Conservation (phyloP, 2,113 vertebrate genomes). For the Hemiscyllium ocellatum region DNA sequence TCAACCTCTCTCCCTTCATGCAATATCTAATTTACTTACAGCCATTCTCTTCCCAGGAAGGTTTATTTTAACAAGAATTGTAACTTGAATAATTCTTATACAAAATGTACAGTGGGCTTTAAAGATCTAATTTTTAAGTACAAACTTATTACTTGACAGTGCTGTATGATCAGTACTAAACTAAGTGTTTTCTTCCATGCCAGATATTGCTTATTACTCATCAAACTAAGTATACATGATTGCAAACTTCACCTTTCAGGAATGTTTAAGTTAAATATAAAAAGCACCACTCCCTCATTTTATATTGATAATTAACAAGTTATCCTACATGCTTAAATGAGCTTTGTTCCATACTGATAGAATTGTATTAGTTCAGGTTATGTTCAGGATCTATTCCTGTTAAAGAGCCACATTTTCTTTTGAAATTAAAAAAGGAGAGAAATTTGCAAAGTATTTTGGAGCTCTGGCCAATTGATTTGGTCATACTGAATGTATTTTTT, state of each 20-base stretch:
- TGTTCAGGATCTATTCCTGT: not conserved
- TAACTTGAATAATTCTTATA: not conserved
- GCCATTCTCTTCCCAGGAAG: not conserved
- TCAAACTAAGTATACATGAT: not conserved
- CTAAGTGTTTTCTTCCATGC: not conserved
- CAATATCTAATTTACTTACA: not conserved
- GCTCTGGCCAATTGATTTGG: not conserved
- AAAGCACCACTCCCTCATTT: not conserved
- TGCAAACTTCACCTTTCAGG: not conserved
- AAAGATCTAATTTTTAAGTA: not conserved
- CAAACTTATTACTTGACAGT: not conserved
- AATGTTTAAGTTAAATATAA: not conserved
- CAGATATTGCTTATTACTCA: not conserved
- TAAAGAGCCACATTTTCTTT: not conserved
- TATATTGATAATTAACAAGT: not conserved
- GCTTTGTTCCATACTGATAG: not conserved
- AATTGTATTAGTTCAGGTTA: not conserved
- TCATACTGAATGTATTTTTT: not conserved
- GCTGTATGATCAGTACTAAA: not conserved
- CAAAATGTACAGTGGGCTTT: not conserved
- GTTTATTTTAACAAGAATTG: not conserved
- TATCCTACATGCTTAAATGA: not conserved
- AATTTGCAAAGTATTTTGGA: conserved; percentile 3
- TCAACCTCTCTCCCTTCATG: not conserved
- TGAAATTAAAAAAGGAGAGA: not conserved